A percentile compares a stretch with the other conserved stretches of the same genome.
Evolutionary conservation across 2,113 vertebrate genomes (phyloP).

Genomic region (Saiga tatarica): DNA sequence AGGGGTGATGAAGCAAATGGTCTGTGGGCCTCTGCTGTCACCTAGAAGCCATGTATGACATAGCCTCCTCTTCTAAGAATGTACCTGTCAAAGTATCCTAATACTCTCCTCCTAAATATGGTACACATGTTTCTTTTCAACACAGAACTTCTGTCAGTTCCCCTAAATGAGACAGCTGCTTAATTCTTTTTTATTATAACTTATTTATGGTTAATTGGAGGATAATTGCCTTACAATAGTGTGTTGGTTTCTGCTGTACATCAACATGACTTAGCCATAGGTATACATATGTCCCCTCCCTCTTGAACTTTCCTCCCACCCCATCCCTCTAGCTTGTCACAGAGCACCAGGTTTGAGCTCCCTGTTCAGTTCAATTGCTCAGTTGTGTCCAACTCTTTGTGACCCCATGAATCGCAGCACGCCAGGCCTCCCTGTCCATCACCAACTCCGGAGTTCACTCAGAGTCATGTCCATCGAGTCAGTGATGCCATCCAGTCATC

Average conservation of each 20-base stretch:
- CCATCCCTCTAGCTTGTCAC: not conserved
- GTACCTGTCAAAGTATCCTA: not conserved
- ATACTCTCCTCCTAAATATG: not conserved
- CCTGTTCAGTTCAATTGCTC: not conserved
- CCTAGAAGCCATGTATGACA: fast-evolving
- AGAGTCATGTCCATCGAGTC: too few species aligned
- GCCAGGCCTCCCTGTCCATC: too few species aligned
- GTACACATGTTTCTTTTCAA: not conserved
- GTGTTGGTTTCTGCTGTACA: not conserved
- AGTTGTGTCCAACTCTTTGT: too few species aligned
- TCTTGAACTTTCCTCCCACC: not conserved
- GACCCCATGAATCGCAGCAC: too few species aligned
- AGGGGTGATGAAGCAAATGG: not conserved
- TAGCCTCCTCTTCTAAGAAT: not conserved
- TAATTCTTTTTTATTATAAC: not conserved
- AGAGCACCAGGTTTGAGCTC: not conserved
- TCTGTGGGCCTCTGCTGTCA: not conserved
- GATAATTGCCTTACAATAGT: not conserved
- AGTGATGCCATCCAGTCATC: too few species aligned
- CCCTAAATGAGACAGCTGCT: not conserved
- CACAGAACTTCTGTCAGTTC: not conserved
- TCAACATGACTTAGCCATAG: not conserved
- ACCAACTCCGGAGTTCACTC: too few species aligned
- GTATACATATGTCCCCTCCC: not conserved
- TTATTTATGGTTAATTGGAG: not conserved